Percentiles rank a stretch among this genome's conserved stretches.
Evolutionary conservation across 2,797 vertebrate species (phyloP).

Genomic region (Trematomus bernacchii): DNA sequence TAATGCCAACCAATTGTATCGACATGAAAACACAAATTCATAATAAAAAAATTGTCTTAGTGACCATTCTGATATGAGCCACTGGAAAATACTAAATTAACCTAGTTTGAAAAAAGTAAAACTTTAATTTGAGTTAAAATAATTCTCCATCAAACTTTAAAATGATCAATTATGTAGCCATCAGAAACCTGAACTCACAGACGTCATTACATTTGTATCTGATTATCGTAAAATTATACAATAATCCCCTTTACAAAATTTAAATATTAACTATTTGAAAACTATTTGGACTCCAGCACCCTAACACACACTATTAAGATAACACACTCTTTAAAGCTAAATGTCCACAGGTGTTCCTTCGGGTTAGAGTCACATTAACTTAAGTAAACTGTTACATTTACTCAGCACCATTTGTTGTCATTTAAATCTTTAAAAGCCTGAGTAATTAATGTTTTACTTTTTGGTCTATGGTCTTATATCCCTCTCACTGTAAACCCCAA

Average conservation of each 20-base stretch:
- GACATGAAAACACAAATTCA: not conserved
- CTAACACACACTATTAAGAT: not conserved
- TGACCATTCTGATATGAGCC: not conserved
- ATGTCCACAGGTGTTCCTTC: not conserved
- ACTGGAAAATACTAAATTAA: not conserved
- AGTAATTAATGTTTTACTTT: not conserved
- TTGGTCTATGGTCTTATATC: not conserved
- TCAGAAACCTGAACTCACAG: not conserved
- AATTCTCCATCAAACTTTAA: not conserved
- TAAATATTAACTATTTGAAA: not conserved
- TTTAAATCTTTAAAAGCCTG: not conserved
- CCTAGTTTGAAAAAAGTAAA: too few relatives aligned
- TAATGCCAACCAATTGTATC: not conserved
- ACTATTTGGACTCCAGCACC: not conserved
- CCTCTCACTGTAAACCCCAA: not conserved
- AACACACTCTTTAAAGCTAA: not conserved
- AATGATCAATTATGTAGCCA: not conserved
- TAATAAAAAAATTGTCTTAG: not conserved
- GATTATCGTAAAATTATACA: not conserved
- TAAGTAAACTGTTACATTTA: not conserved
- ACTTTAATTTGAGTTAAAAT: not conserved
- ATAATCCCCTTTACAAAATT: slow-evolving; percentile 1
- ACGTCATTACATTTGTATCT: not conserved
- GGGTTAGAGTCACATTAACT: not conserved
- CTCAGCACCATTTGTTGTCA: not conserved